Base-by-base conservation (phyloP, 2,888 invertebrate genomes). In the Griposia aprilina region DNA sequence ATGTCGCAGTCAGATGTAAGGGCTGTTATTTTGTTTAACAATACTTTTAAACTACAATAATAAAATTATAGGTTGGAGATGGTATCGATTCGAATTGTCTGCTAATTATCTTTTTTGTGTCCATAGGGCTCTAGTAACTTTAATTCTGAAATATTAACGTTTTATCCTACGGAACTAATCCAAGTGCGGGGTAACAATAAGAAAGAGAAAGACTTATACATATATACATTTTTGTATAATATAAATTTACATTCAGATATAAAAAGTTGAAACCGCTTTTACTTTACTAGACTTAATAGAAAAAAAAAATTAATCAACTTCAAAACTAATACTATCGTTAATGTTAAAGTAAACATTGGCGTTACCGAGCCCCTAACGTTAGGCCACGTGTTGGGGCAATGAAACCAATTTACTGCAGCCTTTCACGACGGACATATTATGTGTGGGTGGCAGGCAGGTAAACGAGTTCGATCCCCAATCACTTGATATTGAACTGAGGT, bases 361-460 rank as follows among this genome's bases (percentile, higher is more conserved):
- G 59, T 36, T 55, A 13, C 36, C 17, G 62, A 78, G 63, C 69
- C 80, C 79, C 78, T 78, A 60, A 70, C 74, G 20, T 66, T 36
- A 76, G 77, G 78, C 69, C 71, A 69, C 77, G 62, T 67, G 79
- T 63, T 71, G 76, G 72, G 70, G 75, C 75, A 81, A 80, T 83
- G 66, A 74, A 69, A 87, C 81, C 85, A 77, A 79, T 80, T 87
- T 17, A 57, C 23, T 55, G 50, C n/a, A 52, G 76, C 79, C 72
- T 45, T 62, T 23, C 60, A 68, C 73, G 62, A 36, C 30, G 57
- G 17, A 69, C 69, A 63, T 82, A 69, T 68, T 84, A n/a, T n/a
- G n/a, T 77, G 87, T 82, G 74, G 72, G 41, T 77, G 78, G 69
- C 83, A 68, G 80, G 15, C 68, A 82, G 87, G 87, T 83, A 74